phyloP scores from a whole-genome alignment of 92 coral and sea anemone genomes.

The Diadumene lineata region DNA sequence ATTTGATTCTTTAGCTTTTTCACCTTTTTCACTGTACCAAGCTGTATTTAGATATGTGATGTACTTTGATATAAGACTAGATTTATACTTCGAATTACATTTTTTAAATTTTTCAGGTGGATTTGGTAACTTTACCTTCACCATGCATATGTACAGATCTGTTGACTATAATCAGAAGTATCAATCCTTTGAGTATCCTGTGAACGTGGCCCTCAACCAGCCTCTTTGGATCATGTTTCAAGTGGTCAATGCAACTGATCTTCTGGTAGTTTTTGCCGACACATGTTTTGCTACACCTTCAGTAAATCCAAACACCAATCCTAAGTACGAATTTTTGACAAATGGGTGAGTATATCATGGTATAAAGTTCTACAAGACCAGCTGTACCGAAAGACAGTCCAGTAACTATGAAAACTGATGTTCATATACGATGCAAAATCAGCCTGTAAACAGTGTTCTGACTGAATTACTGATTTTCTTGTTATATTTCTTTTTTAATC shows the following conservation, averaged over 20 bases:
- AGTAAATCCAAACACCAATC: constrained; percentile 5
- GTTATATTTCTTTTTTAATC: not conserved
- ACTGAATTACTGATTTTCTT: not conserved
- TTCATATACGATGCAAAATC: not conserved
- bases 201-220: constrained; percentile 6
- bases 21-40: not conserved
- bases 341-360: constrained; percentile 3
- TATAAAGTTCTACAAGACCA: not conserved
- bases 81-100: not conserved
- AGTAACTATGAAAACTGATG: not conserved
- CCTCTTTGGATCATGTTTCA: constrained; percentile 20
- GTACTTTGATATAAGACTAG: not conserved
- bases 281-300: constrained; percentile 23
- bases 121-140: constrained; percentile 21
- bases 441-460: not conserved
- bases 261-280: constrained; percentile 28
- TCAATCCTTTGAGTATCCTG: constrained; percentile 12
- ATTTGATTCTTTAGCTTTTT: not conserved
- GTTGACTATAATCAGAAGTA: not conserved
- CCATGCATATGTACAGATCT: constrained; percentile 19
- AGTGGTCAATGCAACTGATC: constrained; percentile 7
- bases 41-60: no score
- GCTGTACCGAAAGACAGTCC: not conserved
- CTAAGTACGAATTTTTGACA: constrained; percentile 1
- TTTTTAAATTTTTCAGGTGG: not conserved